A percentile compares a stretch with the other conserved stretches of the same genome.
phyloP scores from a whole-genome alignment of 2,888 invertebrate genomes.

The Apantesis nais region DNA sequence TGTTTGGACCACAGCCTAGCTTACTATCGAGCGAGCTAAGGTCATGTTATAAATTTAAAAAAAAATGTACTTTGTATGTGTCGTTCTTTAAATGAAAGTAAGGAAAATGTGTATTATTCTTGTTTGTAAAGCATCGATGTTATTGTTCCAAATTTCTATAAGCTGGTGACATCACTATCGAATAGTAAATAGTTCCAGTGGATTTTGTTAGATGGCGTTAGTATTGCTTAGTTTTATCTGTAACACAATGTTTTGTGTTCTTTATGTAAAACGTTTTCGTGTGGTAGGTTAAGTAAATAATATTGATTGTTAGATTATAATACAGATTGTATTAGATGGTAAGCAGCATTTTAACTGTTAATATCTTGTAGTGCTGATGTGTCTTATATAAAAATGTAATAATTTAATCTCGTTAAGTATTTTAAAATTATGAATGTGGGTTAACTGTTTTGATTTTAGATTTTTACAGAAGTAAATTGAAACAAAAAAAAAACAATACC shows the following conservation, averaged over 20 bases:
- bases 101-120: slow-evolving; percentile 5
- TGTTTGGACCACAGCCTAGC: not conserved
- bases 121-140: not conserved
- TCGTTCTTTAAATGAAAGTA: not conserved
- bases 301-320: slow-evolving; percentile 17
- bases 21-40: not conserved
- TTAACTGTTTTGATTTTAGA: slow-evolving; percentile 6
- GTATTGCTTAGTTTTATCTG: slow-evolving; percentile 5
- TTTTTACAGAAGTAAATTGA: not conserved
- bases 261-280: slow-evolving; percentile 28
- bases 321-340: slow-evolving; percentile 20
- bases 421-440: slow-evolving; percentile 12
- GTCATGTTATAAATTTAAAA: not conserved
- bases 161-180: slow-evolving; percentile 3
- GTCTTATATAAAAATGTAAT: slow-evolving; percentile 20
- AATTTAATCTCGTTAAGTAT: slow-evolving; percentile 16
- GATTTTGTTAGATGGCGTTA: slow-evolving; percentile 15
- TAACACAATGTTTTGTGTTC: slow-evolving; percentile 14
- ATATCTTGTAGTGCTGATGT: slow-evolving; percentile 24
- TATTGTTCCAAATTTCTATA: slow-evolving; percentile 13
- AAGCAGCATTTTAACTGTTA: slow-evolving; percentile 19
- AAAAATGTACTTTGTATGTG: slow-evolving; percentile 5
- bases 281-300: slow-evolving; percentile 35
- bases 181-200: slow-evolving; percentile 5
- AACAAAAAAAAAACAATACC: slow-evolving; percentile 9